Percentiles rank a stretch among this genome's conserved stretches.
Evolutionary conservation across 2,113 vertebrate genomes (phyloP).

Genomic region (Phrynosoma blainvillii): DNA sequence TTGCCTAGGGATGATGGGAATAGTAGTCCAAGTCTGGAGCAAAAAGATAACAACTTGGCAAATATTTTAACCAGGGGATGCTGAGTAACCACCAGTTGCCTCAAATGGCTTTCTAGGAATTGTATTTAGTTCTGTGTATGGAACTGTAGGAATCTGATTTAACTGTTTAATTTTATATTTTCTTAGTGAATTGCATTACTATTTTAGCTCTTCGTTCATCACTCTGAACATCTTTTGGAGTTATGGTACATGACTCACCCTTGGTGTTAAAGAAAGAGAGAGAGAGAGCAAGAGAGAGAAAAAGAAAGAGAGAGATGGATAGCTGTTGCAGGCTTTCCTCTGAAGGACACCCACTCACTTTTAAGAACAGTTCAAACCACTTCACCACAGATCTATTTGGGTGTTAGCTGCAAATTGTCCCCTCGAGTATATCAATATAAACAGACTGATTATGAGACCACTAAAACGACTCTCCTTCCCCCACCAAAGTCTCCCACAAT

Average conservation of each 20-base stretch:
- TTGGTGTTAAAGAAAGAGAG: neutral
- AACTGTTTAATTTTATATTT: neutral
- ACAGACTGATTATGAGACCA: neutral
- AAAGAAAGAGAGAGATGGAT: conserved; percentile 4
- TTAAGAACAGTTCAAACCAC: conserved; percentile 1
- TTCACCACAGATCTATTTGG: neutral
- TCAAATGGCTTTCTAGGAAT: neutral
- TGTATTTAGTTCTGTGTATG: neutral
- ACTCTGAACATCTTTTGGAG: neutral
- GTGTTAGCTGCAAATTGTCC: conserved; percentile 5
- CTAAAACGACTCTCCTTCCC: neutral
- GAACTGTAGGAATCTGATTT: neutral
- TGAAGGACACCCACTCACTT: conserved; percentile 13
- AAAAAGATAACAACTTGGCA: neutral
- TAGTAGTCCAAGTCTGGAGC: too few species aligned
- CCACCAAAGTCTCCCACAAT: conserved; percentile 78
- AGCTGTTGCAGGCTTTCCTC: conserved; percentile 39
- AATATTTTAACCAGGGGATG: neutral
- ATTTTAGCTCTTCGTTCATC: conserved; percentile 1
- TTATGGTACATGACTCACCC: neutral
- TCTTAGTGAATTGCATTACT: neutral
- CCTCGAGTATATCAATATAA: neutral
- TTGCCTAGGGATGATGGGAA: too few species aligned
- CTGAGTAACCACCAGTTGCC: neutral
- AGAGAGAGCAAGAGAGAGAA: neutral